Evolutionary conservation across 2,888 invertebrate genomes (phyloP).

Genomic region (Erebia palarica): DNA sequence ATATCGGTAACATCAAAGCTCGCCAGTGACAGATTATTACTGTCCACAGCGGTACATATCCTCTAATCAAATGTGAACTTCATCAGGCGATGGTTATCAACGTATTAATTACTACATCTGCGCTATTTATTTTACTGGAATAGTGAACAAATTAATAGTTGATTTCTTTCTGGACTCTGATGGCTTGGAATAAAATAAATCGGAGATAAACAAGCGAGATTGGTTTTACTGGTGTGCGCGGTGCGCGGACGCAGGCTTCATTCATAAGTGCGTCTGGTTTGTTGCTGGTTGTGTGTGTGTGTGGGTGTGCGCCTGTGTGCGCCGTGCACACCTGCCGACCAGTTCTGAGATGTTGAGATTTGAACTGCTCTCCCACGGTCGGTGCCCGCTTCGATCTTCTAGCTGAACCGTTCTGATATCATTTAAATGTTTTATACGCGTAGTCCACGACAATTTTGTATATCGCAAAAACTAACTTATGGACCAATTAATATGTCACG

Average conservation of each 20-base stretch:
- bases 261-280: constrained; percentile 76
- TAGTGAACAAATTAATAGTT: constrained; percentile 76
- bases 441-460: constrained; percentile 28
- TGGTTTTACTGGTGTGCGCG: constrained; percentile 52
- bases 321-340: constrained; percentile 79
- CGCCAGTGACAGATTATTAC: constrained; percentile 40
- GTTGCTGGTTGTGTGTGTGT: constrained; percentile 49
- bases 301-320: constrained; percentile 49
- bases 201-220: constrained; percentile 78
- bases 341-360: constrained; percentile 82
- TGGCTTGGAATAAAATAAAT: constrained; percentile 78
- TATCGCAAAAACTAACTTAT: constrained; percentile 34
- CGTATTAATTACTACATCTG: constrained; percentile 76
- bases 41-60: constrained; percentile 40
- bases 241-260: constrained; percentile 61
- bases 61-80: constrained; percentile 46
- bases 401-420: constrained; percentile 71
- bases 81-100: constrained; percentile 64
- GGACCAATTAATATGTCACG: constrained; percentile 29
- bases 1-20: constrained; percentile 37
- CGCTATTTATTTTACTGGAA: constrained; percentile 62
- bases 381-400: constrained; percentile 77
- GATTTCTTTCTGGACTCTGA: constrained; percentile 70
- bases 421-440: constrained; percentile 59
- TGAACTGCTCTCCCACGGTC: constrained; percentile 82